Conservation (phyloP, 1,140 invertebrate species). For the Pemphigus obesinymphae region DNA sequence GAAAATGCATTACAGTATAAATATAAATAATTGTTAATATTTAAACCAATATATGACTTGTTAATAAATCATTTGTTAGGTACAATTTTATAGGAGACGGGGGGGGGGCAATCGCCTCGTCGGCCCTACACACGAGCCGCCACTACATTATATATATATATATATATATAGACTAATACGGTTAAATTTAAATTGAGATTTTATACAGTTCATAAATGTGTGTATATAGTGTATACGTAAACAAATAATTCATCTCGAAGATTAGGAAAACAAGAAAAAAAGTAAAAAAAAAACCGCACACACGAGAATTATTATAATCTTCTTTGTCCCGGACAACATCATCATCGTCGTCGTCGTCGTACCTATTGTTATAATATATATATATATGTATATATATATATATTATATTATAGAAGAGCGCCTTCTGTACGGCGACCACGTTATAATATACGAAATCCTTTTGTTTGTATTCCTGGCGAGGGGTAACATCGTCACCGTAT, state of each 20-base stretch:
- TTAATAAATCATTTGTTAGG: too few relatives aligned
- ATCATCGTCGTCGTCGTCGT: conserved; percentile 31
- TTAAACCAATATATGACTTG: too few relatives aligned
- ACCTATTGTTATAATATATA: conserved; percentile 36
- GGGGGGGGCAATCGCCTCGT: too few relatives aligned
- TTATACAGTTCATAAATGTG: not conserved
- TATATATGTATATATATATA: too few relatives aligned
- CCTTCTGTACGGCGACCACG: conserved; percentile 24
- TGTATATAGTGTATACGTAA: too few relatives aligned
- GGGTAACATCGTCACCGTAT: too few relatives aligned
- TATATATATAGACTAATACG: too few relatives aligned
- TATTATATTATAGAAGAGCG: conserved; percentile 14
- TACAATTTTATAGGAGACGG: too few relatives aligned
- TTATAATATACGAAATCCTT: conserved; percentile 29
- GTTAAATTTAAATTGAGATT: not conserved
- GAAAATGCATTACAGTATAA: too few relatives aligned
- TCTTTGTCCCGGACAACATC: conserved; percentile 20
- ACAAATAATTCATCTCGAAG: not conserved
- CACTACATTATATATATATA: too few relatives aligned
- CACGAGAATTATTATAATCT: conserved; percentile 9
- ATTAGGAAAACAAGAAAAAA: not conserved
- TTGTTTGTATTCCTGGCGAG: conserved; percentile 34
- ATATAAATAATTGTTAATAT: too few relatives aligned
- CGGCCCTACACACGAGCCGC: too few relatives aligned
- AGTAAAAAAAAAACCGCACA: not conserved